Percentiles rank a stretch among this genome's conserved stretches.
phyloP scores from a whole-genome alignment of 2,888 invertebrate species.

The Malthinus seriepunctatus region DNA sequence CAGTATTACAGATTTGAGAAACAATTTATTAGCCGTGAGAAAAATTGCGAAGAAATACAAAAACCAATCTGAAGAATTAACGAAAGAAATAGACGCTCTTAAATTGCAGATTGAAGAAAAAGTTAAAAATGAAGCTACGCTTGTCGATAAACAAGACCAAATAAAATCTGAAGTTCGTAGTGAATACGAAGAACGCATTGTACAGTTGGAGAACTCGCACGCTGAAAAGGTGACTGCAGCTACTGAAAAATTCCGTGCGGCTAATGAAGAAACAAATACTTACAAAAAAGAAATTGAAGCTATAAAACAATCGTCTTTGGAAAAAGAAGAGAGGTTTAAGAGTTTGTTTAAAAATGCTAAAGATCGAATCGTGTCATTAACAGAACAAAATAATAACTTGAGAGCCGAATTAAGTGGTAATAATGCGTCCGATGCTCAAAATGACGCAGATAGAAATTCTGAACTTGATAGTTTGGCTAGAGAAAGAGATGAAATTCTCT shows the following conservation, averaged over 20 bases:
- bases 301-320: slow-evolving; percentile 51
- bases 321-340: slow-evolving; percentile 56
- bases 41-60: slow-evolving; percentile 95
- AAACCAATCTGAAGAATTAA: slow-evolving; percentile 77
- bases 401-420: slow-evolving; percentile 57
- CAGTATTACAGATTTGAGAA: slow-evolving; percentile 58
- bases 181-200: slow-evolving; percentile 53
- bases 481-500: slow-evolving; percentile 64
- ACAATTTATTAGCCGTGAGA: slow-evolving; percentile 60
- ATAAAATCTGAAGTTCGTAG: slow-evolving; percentile 56
- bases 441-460: slow-evolving; percentile 34
- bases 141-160: slow-evolving; percentile 54
- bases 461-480: slow-evolving; percentile 69
- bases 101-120: slow-evolving; percentile 54
- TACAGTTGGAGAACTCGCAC: slow-evolving; percentile 53
- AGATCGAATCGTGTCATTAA: slow-evolving; percentile 71
- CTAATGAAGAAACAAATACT: slow-evolving; percentile 60
- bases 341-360: slow-evolving; percentile 73
- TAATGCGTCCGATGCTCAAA: slow-evolving; percentile 1
- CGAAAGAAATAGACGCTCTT: slow-evolving; percentile 62
- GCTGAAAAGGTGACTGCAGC: slow-evolving; percentile 56
- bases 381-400: slow-evolving; percentile 68
- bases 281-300: slow-evolving; percentile 57
- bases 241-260: slow-evolving; percentile 52
- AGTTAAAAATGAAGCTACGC: slow-evolving; percentile 59